Conservation (phyloP, 2,113 vertebrate species). For the Dipodomys stephensi region DNA sequence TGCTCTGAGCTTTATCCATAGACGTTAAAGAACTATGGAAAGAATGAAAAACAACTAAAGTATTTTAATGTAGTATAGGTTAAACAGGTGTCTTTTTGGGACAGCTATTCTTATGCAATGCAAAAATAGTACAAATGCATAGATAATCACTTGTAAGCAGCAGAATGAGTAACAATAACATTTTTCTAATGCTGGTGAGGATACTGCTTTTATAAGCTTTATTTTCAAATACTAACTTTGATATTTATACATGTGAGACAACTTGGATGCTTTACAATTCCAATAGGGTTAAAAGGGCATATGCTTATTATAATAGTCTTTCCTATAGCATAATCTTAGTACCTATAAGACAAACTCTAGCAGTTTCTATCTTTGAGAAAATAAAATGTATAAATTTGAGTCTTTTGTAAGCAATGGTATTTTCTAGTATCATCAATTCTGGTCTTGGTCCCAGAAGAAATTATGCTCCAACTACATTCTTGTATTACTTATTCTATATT, state of each 20-base stretch:
- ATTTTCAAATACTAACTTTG: slow-evolving; percentile 32
- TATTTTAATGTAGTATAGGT: background rate
- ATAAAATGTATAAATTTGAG: background rate
- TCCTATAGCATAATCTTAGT: background rate
- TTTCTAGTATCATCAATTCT: background rate
- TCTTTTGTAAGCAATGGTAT: background rate
- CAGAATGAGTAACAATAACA: background rate
- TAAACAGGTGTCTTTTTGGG: background rate
- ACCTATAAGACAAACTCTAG: background rate
- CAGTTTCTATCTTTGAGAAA: background rate
- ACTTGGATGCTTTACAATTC: slow-evolving; percentile 38
- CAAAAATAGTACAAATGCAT: background rate
- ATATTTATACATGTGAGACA: slow-evolving; percentile 42
- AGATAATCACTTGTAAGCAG: background rate
- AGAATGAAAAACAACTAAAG: background rate
- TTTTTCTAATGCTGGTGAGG: background rate
- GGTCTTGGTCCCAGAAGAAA: background rate
- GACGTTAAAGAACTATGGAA: too few species aligned
- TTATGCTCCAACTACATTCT: background rate
- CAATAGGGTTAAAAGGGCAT: background rate
- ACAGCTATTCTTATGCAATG: slow-evolving; percentile 27
- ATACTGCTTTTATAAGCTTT: slow-evolving; percentile 22
- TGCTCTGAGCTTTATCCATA: too few species aligned
- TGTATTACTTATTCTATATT: background rate
- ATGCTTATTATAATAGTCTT: background rate